Conservation (phyloP, 2,113 vertebrate species). For the Leptocoma aspasia region DNA sequence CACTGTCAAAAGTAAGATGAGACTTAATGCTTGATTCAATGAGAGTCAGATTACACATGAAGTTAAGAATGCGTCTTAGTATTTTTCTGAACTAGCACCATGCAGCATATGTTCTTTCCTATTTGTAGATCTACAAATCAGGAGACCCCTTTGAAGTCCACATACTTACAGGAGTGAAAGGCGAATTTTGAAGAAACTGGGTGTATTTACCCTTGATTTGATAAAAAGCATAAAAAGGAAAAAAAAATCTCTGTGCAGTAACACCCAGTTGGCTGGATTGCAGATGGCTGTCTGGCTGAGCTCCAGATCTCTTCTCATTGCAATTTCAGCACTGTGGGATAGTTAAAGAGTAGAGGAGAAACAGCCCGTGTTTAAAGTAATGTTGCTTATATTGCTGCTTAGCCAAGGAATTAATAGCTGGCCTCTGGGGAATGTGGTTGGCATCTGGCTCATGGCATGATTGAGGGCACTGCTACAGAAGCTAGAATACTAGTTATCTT, state of each 20-base stretch:
- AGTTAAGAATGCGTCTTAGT: background rate
- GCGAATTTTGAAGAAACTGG: background rate
- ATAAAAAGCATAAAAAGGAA: background rate
- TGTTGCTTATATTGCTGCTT: constrained; percentile 27
- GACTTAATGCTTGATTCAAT: background rate
- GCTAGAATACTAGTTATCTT: background rate
- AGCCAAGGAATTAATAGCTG: constrained; percentile 20
- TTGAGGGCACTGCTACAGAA: background rate
- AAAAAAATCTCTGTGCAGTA: background rate
- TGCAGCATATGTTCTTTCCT: background rate
- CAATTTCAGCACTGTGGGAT: background rate
- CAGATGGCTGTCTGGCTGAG: background rate
- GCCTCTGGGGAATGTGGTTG: background rate
- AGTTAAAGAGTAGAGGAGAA: constrained; percentile 8
- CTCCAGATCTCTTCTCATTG: background rate
- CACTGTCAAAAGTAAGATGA: background rate
- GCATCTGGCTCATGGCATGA: background rate
- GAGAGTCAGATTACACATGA: background rate
- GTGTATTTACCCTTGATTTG: background rate
- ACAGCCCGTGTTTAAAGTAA: background rate
- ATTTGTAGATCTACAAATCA: background rate
- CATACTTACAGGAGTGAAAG: background rate
- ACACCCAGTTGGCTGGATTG: background rate
- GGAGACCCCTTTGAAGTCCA: background rate
- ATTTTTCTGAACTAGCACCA: background rate